Conservation (phyloP, 1,140 invertebrate species). For the Ctenoplectra terminalis region DNA sequence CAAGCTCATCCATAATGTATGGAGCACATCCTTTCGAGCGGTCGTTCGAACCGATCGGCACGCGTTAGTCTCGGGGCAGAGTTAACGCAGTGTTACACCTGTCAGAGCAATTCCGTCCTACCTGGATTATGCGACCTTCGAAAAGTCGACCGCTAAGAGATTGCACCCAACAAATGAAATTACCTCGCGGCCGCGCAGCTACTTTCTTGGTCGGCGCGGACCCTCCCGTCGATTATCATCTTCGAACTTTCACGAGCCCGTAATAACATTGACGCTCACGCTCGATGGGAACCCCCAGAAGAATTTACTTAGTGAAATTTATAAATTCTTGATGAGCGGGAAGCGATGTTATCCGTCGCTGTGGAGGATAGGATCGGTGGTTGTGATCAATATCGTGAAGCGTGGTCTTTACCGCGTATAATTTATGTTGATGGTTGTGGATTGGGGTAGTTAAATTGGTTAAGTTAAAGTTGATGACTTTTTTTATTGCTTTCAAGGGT, state of each 20-base stretch:
- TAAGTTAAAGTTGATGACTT: background rate
- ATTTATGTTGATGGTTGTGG: background rate
- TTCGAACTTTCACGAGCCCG: background rate
- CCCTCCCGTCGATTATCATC: slow-evolving; percentile 58
- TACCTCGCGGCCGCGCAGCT: slow-evolving; percentile 46
- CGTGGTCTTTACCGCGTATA: background rate
- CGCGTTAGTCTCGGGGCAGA: slow-evolving; percentile 43
- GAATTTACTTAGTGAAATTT: slow-evolving; percentile 47
- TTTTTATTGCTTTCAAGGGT: too few relatives aligned
- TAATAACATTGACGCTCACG: slow-evolving; percentile 37
- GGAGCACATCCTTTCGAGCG: slow-evolving; percentile 9
- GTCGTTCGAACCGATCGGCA: slow-evolving; percentile 1
- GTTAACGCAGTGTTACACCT: slow-evolving; percentile 73
- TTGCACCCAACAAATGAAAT: slow-evolving; percentile 72
- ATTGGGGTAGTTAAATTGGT: background rate
- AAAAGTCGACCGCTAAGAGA: slow-evolving; percentile 74
- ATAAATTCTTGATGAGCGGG: slow-evolving; percentile 21
- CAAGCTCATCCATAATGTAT: slow-evolving; percentile 42
- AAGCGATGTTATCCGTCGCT: background rate
- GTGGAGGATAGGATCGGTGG: background rate
- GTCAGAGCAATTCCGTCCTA: slow-evolving; percentile 72
- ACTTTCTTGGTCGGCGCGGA: slow-evolving; percentile 40
- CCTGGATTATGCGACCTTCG: slow-evolving; percentile 70
- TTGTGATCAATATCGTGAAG: background rate
- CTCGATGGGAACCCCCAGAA: background rate